Evolutionary conservation across 2,888 invertebrate species (phyloP).

Genomic region (Nebria brevicollis): DNA sequence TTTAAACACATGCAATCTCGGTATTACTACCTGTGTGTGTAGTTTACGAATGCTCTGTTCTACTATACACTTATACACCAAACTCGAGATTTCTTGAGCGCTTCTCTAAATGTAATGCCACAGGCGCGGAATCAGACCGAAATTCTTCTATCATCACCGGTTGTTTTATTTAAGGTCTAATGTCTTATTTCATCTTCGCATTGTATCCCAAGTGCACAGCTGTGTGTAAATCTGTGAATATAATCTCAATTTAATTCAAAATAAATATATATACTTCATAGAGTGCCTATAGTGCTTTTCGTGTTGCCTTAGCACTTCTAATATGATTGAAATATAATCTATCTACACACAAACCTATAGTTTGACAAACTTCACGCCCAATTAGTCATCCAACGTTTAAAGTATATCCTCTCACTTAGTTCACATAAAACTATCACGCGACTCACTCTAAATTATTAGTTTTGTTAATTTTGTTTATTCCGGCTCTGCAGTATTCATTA

Average conservation of each 20-base stretch:
- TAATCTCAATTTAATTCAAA: conserved; percentile 4
- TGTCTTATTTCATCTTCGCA: not conserved
- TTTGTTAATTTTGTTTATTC: not conserved
- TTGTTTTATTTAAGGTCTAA: not conserved
- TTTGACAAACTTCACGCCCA: not conserved
- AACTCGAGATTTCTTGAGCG: not conserved
- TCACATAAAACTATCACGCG: not conserved
- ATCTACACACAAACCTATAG: not conserved
- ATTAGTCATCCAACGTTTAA: not conserved
- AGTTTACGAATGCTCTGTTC: not conserved
- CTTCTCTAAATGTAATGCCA: conserved; percentile 10
- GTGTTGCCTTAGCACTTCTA: not conserved
- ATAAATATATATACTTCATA: not conserved
- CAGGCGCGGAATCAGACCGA: conserved; percentile 6
- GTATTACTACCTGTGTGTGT: conserved; percentile 31
- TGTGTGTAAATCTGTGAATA: not conserved
- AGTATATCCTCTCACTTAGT: not conserved
- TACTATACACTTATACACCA: conserved; percentile 6
- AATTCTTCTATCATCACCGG: not conserved
- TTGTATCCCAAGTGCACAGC: not conserved
- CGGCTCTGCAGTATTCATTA: conserved; percentile 7
- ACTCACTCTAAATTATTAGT: not conserved
- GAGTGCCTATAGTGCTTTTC: not conserved
- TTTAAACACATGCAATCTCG: conserved; percentile 38
- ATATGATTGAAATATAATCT: not conserved